These are phyloP conservation scores for Amphimallon solstitiale DNA, from an alignment of 2,888 invertebrate genomes.

Conservation along the genomic window DNA sequence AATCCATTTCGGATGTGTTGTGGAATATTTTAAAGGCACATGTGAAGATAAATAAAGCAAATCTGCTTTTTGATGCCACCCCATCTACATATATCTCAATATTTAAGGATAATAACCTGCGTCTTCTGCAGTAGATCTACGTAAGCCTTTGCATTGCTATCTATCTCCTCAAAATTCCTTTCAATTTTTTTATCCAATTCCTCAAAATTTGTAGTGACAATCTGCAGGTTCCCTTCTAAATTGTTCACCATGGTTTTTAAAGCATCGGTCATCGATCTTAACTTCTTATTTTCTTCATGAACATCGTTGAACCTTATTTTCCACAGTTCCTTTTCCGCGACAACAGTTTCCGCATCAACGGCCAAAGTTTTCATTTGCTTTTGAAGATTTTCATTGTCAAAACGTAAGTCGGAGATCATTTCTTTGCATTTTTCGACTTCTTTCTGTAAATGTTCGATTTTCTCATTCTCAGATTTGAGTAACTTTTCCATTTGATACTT, in stretches of 20 bases:
- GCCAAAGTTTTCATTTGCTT: constrained; percentile 4
- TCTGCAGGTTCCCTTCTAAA: constrained; percentile 10
- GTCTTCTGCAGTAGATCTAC: constrained; percentile 28
- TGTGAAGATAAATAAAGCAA: too few relatives aligned
- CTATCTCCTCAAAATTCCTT: constrained; percentile 30
- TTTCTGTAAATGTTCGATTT: constrained; percentile 10
- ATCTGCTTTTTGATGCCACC: background rate
- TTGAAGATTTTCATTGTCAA: constrained; percentile 15
- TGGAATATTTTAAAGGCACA: too few relatives aligned
- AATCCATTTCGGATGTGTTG: too few relatives aligned
- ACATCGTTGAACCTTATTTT: constrained; percentile 33
- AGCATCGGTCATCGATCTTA: constrained; percentile 19
- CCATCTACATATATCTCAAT: background rate
- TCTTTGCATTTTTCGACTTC: background rate
- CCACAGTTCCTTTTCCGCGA: constrained; percentile 37
- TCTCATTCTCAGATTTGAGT: constrained; percentile 10
- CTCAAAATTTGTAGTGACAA: constrained; percentile 6
- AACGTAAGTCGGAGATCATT: constrained; percentile 18
- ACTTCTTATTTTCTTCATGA: constrained; percentile 28
- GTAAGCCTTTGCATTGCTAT: constrained; percentile 29
- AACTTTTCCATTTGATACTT: constrained; percentile 25
- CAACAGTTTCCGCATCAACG: background rate
- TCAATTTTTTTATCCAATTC: constrained; percentile 31
- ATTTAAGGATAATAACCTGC: constrained; percentile 31
- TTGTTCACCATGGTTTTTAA: constrained; percentile 1